These are phyloP conservation scores for Etheostoma spectabile DNA, from an alignment of 2,113 vertebrate species.

Conservation along the genomic window DNA sequence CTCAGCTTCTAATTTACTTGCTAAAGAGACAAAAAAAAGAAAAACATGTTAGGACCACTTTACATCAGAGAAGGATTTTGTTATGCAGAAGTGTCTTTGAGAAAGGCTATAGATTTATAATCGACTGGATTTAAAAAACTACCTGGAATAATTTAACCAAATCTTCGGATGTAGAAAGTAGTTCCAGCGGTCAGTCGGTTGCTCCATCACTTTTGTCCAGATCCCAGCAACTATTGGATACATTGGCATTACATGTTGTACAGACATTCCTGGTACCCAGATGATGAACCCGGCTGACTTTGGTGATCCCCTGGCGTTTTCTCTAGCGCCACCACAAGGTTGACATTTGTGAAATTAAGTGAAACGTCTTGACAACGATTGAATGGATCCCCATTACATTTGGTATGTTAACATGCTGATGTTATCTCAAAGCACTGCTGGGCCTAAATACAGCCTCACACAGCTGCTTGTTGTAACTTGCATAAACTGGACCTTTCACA, in stretches of 20 bases:
- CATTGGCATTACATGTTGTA: neutral
- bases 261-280: neutral
- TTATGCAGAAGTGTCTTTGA: neutral
- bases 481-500: neutral
- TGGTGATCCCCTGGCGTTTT: neutral
- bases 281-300: neutral
- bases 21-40: conserved; percentile 19
- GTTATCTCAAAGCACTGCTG: neutral
- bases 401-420: neutral
- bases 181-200: neutral
- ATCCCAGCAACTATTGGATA: neutral
- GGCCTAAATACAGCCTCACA: neutral
- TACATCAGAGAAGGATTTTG: conserved; percentile 4
- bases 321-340: no score
- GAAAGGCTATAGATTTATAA: neutral
- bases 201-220: neutral
- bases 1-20: conserved; percentile 35
- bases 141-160: neutral
- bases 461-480: neutral
- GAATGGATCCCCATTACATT: neutral
- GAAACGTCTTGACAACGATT: neutral
- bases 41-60: neutral
- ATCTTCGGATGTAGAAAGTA: neutral
- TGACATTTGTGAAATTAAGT: neutral
- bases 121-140: conserved; percentile 10